Evolutionary conservation across 2,888 invertebrate species (phyloP).

Genomic region (Octonoba sinensis): DNA sequence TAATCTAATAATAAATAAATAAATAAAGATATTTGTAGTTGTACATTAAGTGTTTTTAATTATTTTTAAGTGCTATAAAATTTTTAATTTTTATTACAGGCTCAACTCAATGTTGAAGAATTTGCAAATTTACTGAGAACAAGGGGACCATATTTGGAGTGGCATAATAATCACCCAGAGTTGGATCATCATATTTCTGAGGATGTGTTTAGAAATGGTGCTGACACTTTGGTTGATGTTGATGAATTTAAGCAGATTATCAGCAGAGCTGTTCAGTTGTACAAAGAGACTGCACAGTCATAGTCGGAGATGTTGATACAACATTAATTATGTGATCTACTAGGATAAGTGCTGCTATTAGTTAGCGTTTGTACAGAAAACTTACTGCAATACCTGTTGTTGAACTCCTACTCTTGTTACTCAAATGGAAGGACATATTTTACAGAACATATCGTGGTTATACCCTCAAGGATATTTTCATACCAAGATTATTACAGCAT

Average conservation of each 20-base stretch:
- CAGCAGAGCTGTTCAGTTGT: slow-evolving; percentile 39
- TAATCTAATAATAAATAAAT: background rate
- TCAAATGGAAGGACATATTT: too few relatives aligned
- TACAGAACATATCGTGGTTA: too few relatives aligned
- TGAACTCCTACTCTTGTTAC: too few relatives aligned
- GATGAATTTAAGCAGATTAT: slow-evolving; percentile 52
- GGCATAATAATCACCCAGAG: slow-evolving; percentile 60
- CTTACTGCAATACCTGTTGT: too few relatives aligned
- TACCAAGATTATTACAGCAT: too few relatives aligned
- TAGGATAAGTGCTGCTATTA: too few relatives aligned
- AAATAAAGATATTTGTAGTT: background rate
- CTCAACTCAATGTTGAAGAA: slow-evolving; percentile 61
- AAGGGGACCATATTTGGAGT: slow-evolving; percentile 57
- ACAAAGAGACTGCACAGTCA: background rate
- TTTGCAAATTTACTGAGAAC: slow-evolving; percentile 53
- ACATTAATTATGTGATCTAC: too few relatives aligned
- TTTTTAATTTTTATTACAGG: slow-evolving; percentile 37
- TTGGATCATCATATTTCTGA: slow-evolving; percentile 45
- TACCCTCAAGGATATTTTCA: too few relatives aligned
- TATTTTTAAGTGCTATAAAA: background rate
- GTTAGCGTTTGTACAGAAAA: too few relatives aligned
- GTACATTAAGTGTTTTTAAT: background rate
- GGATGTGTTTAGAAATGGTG: slow-evolving; percentile 57
- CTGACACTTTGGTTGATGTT: slow-evolving; percentile 58
- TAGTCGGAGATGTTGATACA: too few relatives aligned